Evolutionary conservation across 2,797 vertebrate species (phyloP), one percentile per base, ranked within the genome.

Genomic region (Gymnoscopelus braueri): DNA sequence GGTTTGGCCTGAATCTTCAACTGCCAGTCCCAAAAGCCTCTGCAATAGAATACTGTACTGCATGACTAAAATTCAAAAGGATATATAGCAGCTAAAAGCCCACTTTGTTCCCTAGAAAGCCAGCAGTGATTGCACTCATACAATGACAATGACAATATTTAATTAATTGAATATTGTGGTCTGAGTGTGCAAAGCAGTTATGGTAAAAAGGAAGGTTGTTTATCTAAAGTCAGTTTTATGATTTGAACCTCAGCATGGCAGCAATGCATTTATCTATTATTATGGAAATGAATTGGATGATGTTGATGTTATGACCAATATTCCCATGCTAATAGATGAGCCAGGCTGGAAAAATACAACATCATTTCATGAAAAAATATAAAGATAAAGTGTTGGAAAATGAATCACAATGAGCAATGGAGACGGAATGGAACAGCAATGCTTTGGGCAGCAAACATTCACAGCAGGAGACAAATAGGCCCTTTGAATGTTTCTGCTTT

Each of bases 401-500:
- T 73, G 70, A 84, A 81, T 80, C 86, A 87, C 69, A 81, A 66
- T 57, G 62, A 84, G 82, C 74, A 79, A 69, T 4, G 8, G 68
- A 66, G 71, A 75, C 63, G 56, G 73, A 83, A 80, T 64, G 66
- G 74, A 74, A 71, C 19, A 79, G 76, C 66, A 4, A 47, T 63
- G 68, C 70, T 80, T 82, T 77, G 78, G 76, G 77, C 68, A 71
- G 79, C 77, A 88, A 87, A 86, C 76, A 79, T 60, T 79, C 79
- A 73, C 63, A 80, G 79, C 15, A 32, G 72, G 72, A 85, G 75
- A 72, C 39, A 63, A 79, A 82, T 57, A 60, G 69, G 68, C 69
- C 69, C 76, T 91, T 88, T 82, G 86, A 84, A 90, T 87, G 24
- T 79, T 63, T 56, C 54, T 67, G 75, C 74, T 79, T 71, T 75